Conservation (phyloP, 2,888 invertebrate species). For the Parnassius smintheus region DNA sequence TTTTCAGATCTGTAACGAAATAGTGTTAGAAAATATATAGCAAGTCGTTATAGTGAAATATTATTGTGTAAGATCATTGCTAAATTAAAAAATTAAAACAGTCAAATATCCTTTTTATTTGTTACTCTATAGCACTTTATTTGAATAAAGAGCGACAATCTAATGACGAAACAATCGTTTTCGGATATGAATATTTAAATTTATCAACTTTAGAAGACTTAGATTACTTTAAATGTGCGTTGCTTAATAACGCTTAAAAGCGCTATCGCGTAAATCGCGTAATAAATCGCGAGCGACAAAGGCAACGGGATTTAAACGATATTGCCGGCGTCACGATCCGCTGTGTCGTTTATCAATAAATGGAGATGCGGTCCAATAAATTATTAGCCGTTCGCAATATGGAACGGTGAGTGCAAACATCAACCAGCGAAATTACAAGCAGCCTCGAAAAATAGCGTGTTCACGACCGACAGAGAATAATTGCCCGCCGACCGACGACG, state of each 20-base stretch:
- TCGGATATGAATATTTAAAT: slow-evolving; percentile 1
- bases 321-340: slow-evolving; percentile 26
- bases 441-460: slow-evolving; percentile 56
- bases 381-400: slow-evolving; percentile 55
- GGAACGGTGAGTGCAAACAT: slow-evolving; percentile 53
- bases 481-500: slow-evolving; percentile 54
- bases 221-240: slow-evolving; percentile 10
- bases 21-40: too few relatives aligned
- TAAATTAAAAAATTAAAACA: too few relatives aligned
- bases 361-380: slow-evolving; percentile 60
- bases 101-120: too few relatives aligned
- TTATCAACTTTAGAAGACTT: slow-evolving; percentile 4
- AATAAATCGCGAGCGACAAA: slow-evolving; percentile 23
- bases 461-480: slow-evolving; percentile 59
- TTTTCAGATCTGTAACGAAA: too few relatives aligned
- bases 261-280: slow-evolving; percentile 16
- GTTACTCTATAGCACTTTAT: too few relatives aligned
- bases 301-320: slow-evolving; percentile 28
- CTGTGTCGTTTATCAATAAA: slow-evolving; percentile 60
- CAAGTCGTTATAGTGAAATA: too few relatives aligned
- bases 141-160: too few relatives aligned
- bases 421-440: slow-evolving; percentile 60
- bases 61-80: too few relatives aligned
- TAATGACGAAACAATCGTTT: not conserved
- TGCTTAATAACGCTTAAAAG: slow-evolving; percentile 17